Conservation (phyloP, 2,113 vertebrate genomes). For the Pelobates fuscus region DNA sequence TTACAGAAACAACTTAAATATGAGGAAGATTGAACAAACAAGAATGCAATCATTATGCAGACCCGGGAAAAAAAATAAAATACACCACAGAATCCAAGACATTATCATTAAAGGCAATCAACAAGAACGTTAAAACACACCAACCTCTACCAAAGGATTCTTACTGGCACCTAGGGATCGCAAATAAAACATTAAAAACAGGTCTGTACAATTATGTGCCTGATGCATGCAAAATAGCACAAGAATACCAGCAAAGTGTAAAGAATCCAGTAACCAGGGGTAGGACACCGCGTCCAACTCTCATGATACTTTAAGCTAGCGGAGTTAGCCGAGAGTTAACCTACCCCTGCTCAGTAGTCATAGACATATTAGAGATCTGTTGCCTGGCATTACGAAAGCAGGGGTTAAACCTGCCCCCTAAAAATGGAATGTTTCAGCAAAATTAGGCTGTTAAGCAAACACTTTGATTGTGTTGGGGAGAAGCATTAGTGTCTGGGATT, state of each 20-base stretch:
- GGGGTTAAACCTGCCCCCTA: not conserved
- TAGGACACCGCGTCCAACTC: not conserved
- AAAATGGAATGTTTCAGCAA: not conserved
- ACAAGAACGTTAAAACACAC: conserved; percentile 29
- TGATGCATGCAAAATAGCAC: conserved; percentile 28
- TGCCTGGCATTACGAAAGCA: too few relatives aligned
- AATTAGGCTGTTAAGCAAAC: not conserved
- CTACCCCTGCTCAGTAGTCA: not conserved
- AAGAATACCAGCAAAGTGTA: too few relatives aligned
- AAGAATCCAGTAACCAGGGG: not conserved
- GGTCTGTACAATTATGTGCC: conserved; percentile 13
- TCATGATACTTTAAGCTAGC: not conserved
- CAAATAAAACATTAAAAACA: conserved; percentile 41
- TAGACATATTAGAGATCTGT: not conserved
- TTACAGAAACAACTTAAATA: not conserved
- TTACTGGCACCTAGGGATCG: conserved; percentile 1
- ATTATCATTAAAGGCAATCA: conserved; percentile 9
- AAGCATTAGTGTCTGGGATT: not conserved
- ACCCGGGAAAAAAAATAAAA: not conserved
- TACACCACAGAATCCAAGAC: conserved; percentile 3
- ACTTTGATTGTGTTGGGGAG: not conserved
- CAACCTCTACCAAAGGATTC: not conserved
- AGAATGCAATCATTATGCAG: conserved; percentile 4
- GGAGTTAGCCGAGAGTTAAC: not conserved
- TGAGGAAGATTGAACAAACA: conserved; percentile 12